Evolutionary conservation across 2,797 vertebrate genomes (phyloP).

Genomic region (Pseudopleuronectes americanus): DNA sequence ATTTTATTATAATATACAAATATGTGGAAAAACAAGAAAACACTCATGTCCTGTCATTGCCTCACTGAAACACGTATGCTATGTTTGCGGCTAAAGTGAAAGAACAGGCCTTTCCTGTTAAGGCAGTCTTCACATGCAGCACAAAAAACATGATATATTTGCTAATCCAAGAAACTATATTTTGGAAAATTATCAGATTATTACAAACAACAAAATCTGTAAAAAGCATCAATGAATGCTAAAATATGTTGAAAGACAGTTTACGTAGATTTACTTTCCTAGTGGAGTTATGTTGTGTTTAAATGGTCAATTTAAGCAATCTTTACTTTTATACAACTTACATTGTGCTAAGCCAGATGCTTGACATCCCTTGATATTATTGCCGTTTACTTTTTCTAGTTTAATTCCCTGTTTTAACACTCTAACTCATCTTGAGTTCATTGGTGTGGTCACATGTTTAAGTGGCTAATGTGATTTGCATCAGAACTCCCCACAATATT

Average conservation of each 20-base stretch:
- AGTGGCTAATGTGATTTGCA: background rate
- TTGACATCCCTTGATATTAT: background rate
- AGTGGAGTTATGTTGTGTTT: background rate
- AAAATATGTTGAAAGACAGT: background rate
- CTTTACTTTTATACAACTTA: background rate
- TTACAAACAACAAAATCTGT: background rate
- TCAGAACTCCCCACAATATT: background rate
- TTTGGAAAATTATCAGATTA: background rate
- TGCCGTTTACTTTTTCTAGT: background rate
- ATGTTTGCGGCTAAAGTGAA: background rate
- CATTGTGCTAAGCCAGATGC: background rate
- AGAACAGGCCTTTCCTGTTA: conserved; percentile 28
- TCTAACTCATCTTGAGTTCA: background rate
- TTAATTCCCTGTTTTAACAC: background rate
- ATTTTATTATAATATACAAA: background rate
- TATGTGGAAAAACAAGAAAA: background rate
- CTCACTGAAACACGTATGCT: background rate
- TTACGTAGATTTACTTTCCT: too few relatives aligned
- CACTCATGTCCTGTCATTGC: too few relatives aligned
- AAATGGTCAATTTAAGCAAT: background rate
- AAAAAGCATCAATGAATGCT: background rate
- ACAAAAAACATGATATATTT: background rate
- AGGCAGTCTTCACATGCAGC: background rate
- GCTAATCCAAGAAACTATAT: background rate
- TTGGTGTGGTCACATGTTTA: conserved; percentile 6